Evolutionary conservation across 2,797 vertebrate genomes (phyloP).

Genomic region (Chanos chanos): DNA sequence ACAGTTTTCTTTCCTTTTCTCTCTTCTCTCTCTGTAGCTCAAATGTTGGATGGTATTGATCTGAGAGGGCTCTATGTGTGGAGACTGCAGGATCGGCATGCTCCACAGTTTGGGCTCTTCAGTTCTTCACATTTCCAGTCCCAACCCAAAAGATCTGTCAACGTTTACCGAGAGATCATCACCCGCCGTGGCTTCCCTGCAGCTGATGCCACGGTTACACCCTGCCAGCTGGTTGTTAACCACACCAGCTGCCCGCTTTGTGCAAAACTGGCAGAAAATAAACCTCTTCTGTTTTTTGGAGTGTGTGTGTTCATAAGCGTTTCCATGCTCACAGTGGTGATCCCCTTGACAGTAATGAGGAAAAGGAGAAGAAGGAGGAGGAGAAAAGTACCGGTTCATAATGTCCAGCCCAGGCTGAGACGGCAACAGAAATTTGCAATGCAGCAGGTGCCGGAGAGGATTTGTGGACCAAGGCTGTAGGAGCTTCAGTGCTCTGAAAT

Average conservation of each 20-base stretch:
- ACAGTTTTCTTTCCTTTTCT: not conserved
- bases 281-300: constrained; percentile 80
- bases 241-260: constrained; percentile 68
- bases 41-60: constrained; percentile 79
- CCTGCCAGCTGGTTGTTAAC: constrained; percentile 50
- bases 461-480: not conserved
- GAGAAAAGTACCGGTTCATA: constrained; percentile 23
- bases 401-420: constrained; percentile 16
- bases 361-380: constrained; percentile 67
- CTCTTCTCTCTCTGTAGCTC: constrained; percentile 65
- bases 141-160: constrained; percentile 80
- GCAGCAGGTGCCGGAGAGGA: constrained; percentile 24
- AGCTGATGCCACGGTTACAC: not conserved
- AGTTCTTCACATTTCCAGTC: constrained; percentile 72
- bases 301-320: constrained; percentile 75
- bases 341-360: constrained; percentile 59
- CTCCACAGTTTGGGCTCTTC: constrained; percentile 84
- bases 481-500: too few relatives aligned
- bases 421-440: constrained; percentile 23
- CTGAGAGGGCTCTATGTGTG: constrained; percentile 89
- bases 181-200: constrained; percentile 71
- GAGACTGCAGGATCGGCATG: constrained; percentile 83
- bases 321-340: constrained; percentile 66
- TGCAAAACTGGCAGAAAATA: constrained; percentile 71
- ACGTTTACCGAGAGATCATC: constrained; percentile 78